These are phyloP conservation scores for Ambastaia sidthimunki DNA, from an alignment of 2,797 vertebrate genomes.

Conservation along the genomic window DNA sequence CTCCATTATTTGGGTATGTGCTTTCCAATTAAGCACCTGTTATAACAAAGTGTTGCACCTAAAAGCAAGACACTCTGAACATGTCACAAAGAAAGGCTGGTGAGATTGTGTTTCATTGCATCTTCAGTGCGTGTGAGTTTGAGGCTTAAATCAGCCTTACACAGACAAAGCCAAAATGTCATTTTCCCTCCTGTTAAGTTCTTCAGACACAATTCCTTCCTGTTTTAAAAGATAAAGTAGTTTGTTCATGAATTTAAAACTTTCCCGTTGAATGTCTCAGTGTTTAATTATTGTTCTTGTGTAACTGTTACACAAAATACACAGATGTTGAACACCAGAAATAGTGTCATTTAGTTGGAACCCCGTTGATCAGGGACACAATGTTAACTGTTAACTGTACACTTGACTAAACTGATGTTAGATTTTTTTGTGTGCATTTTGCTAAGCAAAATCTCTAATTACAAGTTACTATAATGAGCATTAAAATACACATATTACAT, in stretches of 20 bases:
- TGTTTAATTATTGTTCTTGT: too few relatives aligned
- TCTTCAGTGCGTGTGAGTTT: neutral
- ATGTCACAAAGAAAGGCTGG: conserved; percentile 62
- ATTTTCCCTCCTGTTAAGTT: conserved; percentile 9
- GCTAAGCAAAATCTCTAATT: too few relatives aligned
- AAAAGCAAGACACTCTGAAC: conserved; percentile 67
- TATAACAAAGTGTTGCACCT: conserved; percentile 69
- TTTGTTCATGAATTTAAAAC: neutral
- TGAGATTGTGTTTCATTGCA: conserved; percentile 44
- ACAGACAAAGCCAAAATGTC: conserved; percentile 13
- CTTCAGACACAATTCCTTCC: neutral
- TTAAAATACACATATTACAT: too few relatives aligned
- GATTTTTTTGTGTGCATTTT: too few relatives aligned
- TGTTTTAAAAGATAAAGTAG: neutral
- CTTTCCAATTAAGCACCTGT: conserved; percentile 73
- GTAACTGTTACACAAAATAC: too few relatives aligned
- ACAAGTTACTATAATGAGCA: too few relatives aligned
- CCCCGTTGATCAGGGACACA: too few relatives aligned
- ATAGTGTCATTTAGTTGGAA: too few relatives aligned
- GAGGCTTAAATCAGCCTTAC: neutral
- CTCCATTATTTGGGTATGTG: conserved; percentile 42
- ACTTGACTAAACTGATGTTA: too few relatives aligned
- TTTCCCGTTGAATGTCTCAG: neutral
- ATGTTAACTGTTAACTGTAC: too few relatives aligned
- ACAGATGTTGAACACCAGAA: too few relatives aligned